Evolutionary conservation across 2,797 vertebrate genomes (phyloP).

Genomic region (Microtus agrestis): DNA sequence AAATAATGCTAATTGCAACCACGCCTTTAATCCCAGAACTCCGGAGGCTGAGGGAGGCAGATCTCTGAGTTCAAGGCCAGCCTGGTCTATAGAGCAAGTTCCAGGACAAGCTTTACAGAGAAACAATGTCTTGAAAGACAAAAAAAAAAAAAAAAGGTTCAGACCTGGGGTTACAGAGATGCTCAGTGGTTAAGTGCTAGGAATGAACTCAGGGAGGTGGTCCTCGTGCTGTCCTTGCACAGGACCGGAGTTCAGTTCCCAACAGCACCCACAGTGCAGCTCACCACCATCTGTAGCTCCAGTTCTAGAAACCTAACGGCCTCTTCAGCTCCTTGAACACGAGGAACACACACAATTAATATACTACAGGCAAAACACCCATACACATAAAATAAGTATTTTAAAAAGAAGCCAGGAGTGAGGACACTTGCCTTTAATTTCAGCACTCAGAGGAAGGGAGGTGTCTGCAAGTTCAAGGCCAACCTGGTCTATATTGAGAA

Average conservation of each 20-base stretch:
- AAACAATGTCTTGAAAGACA: too few species aligned
- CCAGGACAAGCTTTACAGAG: too few species aligned
- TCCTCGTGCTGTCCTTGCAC: not conserved
- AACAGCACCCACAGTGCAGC: not conserved
- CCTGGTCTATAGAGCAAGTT: too few species aligned
- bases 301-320: not conserved
- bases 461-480: not conserved
- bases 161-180: not conserved
- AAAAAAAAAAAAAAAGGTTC: too few species aligned
- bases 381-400: not conserved
- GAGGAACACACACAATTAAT: not conserved
- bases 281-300: not conserved
- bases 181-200: not conserved
- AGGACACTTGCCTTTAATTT: not conserved
- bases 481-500: not conserved
- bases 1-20: slow-evolving; percentile 31
- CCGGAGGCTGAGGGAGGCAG: not conserved
- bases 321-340: not conserved
- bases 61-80: too few species aligned
- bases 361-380: not conserved
- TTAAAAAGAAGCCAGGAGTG: not conserved
- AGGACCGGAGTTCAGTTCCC: not conserved
- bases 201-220: not conserved
- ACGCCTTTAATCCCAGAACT: not conserved
- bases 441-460: not conserved